Base-by-base conservation (phyloP, 2,113 vertebrate genomes). In the Bambusicola thoracicus region DNA sequence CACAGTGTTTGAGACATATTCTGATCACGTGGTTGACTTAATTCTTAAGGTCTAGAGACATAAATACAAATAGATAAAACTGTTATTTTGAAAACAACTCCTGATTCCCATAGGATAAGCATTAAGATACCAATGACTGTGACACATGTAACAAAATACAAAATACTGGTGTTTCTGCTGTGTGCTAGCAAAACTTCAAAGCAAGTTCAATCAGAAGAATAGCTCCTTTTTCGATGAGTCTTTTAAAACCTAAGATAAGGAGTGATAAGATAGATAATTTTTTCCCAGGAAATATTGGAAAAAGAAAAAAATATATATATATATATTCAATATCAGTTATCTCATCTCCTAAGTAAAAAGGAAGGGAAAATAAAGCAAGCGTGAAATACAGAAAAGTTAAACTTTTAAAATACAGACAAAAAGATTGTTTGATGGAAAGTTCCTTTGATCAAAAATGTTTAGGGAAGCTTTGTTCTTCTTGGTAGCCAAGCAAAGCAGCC, bases 381-480 rank as follows among this genome's bases (percentile, higher is more conserved):
- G 51, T 83, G 63, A 67, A 65, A 70, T 24, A 56, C 1, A 67
- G 61, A 90, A 93, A 93, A 85, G 5, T 84, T 3, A 41, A 86
- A 84, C 62, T 91, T 89, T 72, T 76, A 86, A 93, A 94, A 94
- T 84, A 36, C 40, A 90, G 90, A 94, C 61, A 85, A 86, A 96
- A 86, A 29, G 9, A 34, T 89, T 88, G 90, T 94, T 96, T 96
- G 96, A 92, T 89, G 91, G 62, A 79, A 93, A 81, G 46, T 15
- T 62, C 80, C 93, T 96, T 96, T 96, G 92, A 96, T 96, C 80
- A 92, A 91, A 96, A 89, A 85, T 91, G 93, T 95, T 95, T 96
- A 95, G 79, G 93, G 93, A 95, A 95, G 51, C 85, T 95, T 81
- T 88, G 32, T 81, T 93, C 80, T 73, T 93, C 80, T 63, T 81